phyloP scores from a whole-genome alignment of 2,113 vertebrate genomes.

The Dasyprocta punctata region DNA sequence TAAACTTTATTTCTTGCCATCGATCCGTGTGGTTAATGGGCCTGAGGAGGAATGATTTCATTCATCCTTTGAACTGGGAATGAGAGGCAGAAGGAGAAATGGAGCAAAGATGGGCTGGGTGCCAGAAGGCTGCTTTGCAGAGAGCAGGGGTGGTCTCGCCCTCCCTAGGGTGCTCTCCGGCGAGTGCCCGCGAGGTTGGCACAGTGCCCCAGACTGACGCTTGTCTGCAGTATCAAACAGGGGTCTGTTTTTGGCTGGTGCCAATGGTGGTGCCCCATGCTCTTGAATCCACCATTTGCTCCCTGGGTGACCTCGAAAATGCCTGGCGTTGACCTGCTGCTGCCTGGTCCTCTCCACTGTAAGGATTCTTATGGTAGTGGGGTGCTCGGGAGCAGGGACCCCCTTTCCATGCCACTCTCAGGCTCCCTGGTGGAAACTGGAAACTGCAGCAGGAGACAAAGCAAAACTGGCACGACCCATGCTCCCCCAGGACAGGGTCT shows the following conservation, averaged over 20 bases:
- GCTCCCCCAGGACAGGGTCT: neutral
- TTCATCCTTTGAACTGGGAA: conserved; percentile 47
- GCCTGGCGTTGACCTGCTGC: too few species aligned
- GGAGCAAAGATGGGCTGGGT: neutral
- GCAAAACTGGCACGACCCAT: accelerated
- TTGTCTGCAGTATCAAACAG: too few species aligned
- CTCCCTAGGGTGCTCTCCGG: accelerated
- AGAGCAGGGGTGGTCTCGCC: accelerated
- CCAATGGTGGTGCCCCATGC: accelerated
- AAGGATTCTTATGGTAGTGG: too few species aligned
- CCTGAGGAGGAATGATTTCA: conserved; percentile 66
- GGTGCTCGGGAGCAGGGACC: accelerated
- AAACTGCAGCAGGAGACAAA: accelerated
- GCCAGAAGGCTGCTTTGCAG: neutral
- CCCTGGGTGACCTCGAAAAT: neutral
- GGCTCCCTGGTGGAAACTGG: neutral
- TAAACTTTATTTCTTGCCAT: conserved; percentile 77
- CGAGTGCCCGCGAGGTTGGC: neutral
- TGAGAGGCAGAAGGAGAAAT: neutral
- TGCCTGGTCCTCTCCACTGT: neutral
- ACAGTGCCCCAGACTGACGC: accelerated
- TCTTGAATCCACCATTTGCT: neutral
- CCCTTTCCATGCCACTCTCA: accelerated
- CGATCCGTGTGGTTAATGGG: conserved; percentile 59
- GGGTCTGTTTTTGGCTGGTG: too few species aligned